Evolutionary conservation across 1,140 invertebrate species (phyloP).

Genomic region (Drosophila kepulauana): DNA sequence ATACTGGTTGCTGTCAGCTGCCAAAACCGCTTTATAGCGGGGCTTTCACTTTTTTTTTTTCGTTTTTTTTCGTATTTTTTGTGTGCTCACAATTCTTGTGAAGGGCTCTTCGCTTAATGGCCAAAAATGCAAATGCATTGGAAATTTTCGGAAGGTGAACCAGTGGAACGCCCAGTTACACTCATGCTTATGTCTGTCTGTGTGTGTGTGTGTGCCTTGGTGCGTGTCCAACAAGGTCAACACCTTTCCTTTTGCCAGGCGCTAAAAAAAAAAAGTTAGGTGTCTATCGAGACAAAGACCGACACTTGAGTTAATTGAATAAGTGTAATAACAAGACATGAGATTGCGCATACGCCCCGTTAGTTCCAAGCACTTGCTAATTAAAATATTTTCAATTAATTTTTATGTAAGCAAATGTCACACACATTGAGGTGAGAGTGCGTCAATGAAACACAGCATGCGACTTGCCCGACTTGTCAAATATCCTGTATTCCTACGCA

Average conservation of each 20-base stretch:
- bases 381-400: conserved; percentile 77
- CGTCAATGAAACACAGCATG: not conserved
- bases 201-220: conserved; percentile 44
- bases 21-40: not conserved
- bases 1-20: not conserved
- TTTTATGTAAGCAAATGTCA: conserved; percentile 62
- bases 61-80: too few species aligned
- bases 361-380: conserved; percentile 64
- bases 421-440: not conserved
- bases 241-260: conserved; percentile 75
- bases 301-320: conserved; percentile 63
- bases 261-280: not conserved
- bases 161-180: conserved; percentile 56
- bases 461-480: not conserved
- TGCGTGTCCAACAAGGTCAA: conserved; percentile 77
- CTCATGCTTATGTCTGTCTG: conserved; percentile 17
- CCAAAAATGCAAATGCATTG: conserved; percentile 47
- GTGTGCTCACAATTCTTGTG: conserved; percentile 44
- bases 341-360: conserved; percentile 71
- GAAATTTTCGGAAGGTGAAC: conserved; percentile 62
- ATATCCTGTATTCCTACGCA: conserved; percentile 6
- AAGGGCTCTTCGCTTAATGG: conserved; percentile 51
- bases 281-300: not conserved
- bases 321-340: conserved; percentile 56
- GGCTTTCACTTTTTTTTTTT: conserved; percentile 63